Evolutionary conservation across 1,140 invertebrate species (phyloP).

Genomic region (Vanessa atalanta): DNA sequence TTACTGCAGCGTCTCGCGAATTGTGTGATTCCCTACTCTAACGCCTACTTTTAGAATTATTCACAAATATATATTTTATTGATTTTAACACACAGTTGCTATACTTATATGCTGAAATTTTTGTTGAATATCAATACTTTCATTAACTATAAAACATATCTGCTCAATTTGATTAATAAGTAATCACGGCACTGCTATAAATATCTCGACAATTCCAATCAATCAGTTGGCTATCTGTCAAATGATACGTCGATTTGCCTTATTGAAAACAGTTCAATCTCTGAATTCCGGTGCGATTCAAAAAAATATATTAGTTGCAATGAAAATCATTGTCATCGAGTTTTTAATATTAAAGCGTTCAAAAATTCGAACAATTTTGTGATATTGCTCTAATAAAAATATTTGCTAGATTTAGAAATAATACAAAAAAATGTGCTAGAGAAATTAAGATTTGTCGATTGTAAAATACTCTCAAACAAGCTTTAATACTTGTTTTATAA

Average conservation of each 20-base stretch:
- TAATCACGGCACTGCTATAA: slow-evolving; percentile 2
- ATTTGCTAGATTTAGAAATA: not conserved
- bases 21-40: no score
- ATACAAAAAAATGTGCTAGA: not conserved
- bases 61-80: no score
- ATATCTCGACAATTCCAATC: slow-evolving; percentile 12
- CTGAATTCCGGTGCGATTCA: not conserved
- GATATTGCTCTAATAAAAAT: not conserved
- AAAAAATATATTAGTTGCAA: not conserved
- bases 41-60: no score
- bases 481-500: slow-evolving; percentile 10
- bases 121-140: not conserved
- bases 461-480: not conserved
- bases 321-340: not conserved
- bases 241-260: slow-evolving; percentile 26
- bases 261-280: slow-evolving; percentile 26
- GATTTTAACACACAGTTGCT: no score
- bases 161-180: not conserved
- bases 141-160: not conserved
- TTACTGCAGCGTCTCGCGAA: no score
- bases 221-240: slow-evolving; percentile 16
- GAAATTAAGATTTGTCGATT: not conserved
- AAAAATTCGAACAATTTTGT: not conserved
- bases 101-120: no score
- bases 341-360: not conserved